Base-by-base conservation (phyloP, 2,888 invertebrate genomes). In the Cerceris ruficornis region DNA sequence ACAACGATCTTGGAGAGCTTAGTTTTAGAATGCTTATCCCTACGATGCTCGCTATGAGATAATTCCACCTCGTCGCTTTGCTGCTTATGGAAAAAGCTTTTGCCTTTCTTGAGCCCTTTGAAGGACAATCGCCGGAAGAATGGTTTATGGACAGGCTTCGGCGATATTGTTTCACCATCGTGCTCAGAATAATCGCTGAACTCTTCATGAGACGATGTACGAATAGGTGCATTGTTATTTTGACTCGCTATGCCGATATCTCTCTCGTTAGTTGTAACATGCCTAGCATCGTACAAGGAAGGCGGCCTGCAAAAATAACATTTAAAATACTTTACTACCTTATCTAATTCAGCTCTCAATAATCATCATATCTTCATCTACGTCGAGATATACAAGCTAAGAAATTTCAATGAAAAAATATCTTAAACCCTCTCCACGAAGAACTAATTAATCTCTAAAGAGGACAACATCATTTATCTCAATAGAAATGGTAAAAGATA, bases 1-100 rank as follows among this genome's bases (percentile, higher is more conserved):
- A 98, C 98, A 65, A 97, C 96, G 88, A 98, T 98, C 93, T 98
- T 98, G 57, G 97, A 96, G 89, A 98, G 93, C 92, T 97, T 97
- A 71, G 96, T 96, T 93, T 97, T 97, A 86, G 95, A 96, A 86
- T 96, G 95, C 91, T 96, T 95, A 86, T 95, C 95, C 77, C 94
- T 92, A 88, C 94, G 94, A 72, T 90, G 88, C 93, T 93, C 90
- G 59, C 88, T 89, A 68, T 91, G 94, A 42, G 95, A 95, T 14
- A 96, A 92, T 88, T 97, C 97, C 0, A 95, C 94, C 88, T 98
- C 98, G 87, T 98, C 98, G 17, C 98, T 97, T 90, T 96, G 95
- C 89, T 97, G 97, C 90, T 98, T 98, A 91, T 97, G 97, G 89
- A 98, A 98, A 61, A 98, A 94, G 54, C 97, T 96, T 90, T 95